These are phyloP conservation scores for Trochalopteron elliotii DNA, from an alignment of 2,113 vertebrate genomes.

Conservation along the genomic window DNA sequence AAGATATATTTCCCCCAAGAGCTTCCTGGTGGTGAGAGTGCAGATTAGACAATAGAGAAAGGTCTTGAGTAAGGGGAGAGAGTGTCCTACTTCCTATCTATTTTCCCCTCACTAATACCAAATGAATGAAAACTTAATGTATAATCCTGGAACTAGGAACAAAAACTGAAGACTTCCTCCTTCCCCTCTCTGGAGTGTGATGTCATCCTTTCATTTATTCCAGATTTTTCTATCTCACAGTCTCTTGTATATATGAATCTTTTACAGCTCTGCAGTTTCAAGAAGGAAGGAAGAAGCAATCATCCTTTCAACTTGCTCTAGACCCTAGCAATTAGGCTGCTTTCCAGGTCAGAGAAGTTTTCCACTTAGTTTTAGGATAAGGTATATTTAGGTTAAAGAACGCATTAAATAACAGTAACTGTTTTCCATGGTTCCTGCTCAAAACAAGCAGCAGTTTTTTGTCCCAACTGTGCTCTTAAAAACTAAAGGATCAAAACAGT, in stretches of 20 bases:
- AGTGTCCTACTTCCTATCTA: neutral
- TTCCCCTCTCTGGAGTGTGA: neutral
- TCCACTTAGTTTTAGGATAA: neutral
- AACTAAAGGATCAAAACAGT: neutral
- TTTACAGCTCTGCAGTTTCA: neutral
- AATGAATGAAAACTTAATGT: neutral
- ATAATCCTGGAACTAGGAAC: neutral
- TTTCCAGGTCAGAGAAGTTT: neutral
- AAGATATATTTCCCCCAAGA: neutral
- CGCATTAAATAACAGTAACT: neutral
- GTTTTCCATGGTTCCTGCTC: neutral
- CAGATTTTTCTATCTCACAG: neutral
- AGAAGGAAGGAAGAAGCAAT: neutral
- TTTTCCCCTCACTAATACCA: neutral
- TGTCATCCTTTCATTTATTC: neutral
- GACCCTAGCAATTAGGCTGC: neutral
- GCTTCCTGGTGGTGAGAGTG: neutral
- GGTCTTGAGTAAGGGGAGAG: neutral
- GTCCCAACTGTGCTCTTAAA: neutral
- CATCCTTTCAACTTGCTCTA: neutral
- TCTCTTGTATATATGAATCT: neutral
- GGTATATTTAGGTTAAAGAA: neutral
- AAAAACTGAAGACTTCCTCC: neutral
- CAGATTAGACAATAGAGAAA: neutral
- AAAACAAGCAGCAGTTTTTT: neutral